These are phyloP conservation scores for Conops quadrifasciatus DNA, from an alignment of 2,888 invertebrate genomes.

Conservation along the genomic window DNA sequence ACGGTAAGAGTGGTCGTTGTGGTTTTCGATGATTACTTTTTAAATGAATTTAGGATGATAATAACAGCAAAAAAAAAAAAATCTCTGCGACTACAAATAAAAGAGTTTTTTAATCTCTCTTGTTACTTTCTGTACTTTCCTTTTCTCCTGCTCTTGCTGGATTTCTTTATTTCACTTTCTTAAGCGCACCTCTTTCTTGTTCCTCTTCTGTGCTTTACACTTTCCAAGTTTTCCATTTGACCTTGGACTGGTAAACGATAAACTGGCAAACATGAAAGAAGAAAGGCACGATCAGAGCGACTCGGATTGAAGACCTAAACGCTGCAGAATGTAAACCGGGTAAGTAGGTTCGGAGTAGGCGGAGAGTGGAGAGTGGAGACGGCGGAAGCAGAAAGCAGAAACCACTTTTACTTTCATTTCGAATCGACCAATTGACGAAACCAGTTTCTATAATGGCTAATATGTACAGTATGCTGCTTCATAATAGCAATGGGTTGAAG, in stretches of 20 bases:
- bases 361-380: conserved; percentile 4
- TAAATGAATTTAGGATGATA: too few relatives aligned
- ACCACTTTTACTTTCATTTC: conserved; percentile 51
- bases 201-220: conserved; percentile 31
- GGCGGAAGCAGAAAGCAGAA: conserved; percentile 21
- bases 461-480: conserved; percentile 34
- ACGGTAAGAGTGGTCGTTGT: too few relatives aligned
- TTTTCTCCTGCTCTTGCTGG: conserved; percentile 18
- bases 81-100: not conserved
- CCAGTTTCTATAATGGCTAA: conserved; percentile 30
- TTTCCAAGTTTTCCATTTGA: conserved; percentile 64
- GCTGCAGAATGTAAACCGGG: conserved; percentile 19
- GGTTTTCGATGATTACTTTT: too few relatives aligned
- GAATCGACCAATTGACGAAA: conserved; percentile 34
- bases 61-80: conserved; percentile 20
- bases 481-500: too few relatives aligned
- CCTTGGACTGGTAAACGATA: conserved; percentile 57
- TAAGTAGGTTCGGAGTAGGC: conserved; percentile 17
- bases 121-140: conserved; percentile 12
- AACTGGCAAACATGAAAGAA: conserved; percentile 29
- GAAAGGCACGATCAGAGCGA: too few relatives aligned
- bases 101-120: too few relatives aligned
- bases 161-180: conserved; percentile 19
- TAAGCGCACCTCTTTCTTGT: conserved; percentile 7
- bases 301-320: conserved; percentile 34